Evolutionary conservation across 2,797 vertebrate species (phyloP), one percentile per base, ranked within the genome.

Genomic region (Odontamblyopus lacepedii): DNA sequence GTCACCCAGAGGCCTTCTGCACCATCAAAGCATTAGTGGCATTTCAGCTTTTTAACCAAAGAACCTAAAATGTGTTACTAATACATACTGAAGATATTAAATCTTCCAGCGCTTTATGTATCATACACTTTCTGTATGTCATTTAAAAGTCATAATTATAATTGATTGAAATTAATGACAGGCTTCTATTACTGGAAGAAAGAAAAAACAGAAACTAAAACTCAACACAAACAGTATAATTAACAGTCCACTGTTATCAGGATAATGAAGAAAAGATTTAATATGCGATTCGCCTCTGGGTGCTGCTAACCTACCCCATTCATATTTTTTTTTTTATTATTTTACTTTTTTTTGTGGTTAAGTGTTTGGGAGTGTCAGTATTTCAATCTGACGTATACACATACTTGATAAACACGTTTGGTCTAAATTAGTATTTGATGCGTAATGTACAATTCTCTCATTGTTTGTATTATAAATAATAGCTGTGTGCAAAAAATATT

Each of bases 1-100:
- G 90, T 91, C 88, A 91, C 23, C 77, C 75, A 85, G 82, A 87
- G 88, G 88, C 53, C 85, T 88, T 80, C 77, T 77, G 80, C 84
- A 78, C 89, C 83, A 90, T 87, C 77, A 87, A 83, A 87, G 77
- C 79, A 80, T 88, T 85, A 79, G 78, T 82, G 79, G 81, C 74
- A 79, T 83, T 79, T 83, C 72, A 78, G 81, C 79, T 86, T 81
- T 86, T 83, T 15, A 72, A 75, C 73, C 77, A 76, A 72, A 73
- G 71, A 71, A 74, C 76, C 79, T 83, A 80, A 78, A 83, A 81
- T 77, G 77, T 79, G 79, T 82, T 72, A 84, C 30, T 61, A 65
- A 88, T 79, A 78, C 70, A 70, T 62, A 74, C 15, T 27, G 55
- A 76, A 74, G 41, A 32, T 75, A 71, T 77, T 75, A n/a, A 71